Evolutionary conservation across 2,888 invertebrate genomes (phyloP).

Genomic region (Sericinus montela): DNA sequence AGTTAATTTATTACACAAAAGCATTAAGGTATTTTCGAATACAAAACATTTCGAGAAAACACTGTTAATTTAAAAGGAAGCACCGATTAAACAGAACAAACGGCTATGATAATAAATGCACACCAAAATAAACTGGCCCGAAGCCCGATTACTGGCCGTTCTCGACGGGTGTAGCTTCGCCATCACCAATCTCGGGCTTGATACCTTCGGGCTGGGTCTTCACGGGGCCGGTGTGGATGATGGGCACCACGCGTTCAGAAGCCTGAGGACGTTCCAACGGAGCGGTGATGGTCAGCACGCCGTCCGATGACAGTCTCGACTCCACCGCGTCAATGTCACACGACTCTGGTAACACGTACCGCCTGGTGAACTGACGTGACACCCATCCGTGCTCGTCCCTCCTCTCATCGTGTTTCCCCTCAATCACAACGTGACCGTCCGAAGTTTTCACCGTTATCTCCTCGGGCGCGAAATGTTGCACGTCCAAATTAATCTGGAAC

Average conservation of each 20-base stretch:
- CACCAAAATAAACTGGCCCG: constrained; percentile 1
- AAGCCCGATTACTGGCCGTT: constrained; percentile 26
- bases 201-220: constrained; percentile 31
- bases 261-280: constrained; percentile 67
- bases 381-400: constrained; percentile 85
- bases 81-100: not conserved
- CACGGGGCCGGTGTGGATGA: constrained; percentile 73
- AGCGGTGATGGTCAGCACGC: constrained; percentile 83
- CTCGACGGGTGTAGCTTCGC: constrained; percentile 23
- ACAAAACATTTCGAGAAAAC: not conserved
- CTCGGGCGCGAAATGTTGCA: constrained; percentile 85
- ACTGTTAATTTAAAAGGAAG: not conserved
- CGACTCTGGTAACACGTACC: constrained; percentile 84
- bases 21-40: not conserved
- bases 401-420: constrained; percentile 88
- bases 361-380: constrained; percentile 84
- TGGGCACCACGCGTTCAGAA: constrained; percentile 66
- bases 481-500: constrained; percentile 84
- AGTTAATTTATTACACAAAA: not conserved
- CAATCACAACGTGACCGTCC: constrained; percentile 82
- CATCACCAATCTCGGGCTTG: constrained; percentile 3
- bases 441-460: constrained; percentile 87
- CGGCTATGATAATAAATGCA: not conserved
- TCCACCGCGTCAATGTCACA: constrained; percentile 82
- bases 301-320: constrained; percentile 86